A percentile compares a stretch with the other conserved stretches of the same genome.
These are phyloP conservation scores for Lepisosteus oculatus DNA, from an alignment of 2,113 vertebrate species.

Conservation along the genomic window DNA sequence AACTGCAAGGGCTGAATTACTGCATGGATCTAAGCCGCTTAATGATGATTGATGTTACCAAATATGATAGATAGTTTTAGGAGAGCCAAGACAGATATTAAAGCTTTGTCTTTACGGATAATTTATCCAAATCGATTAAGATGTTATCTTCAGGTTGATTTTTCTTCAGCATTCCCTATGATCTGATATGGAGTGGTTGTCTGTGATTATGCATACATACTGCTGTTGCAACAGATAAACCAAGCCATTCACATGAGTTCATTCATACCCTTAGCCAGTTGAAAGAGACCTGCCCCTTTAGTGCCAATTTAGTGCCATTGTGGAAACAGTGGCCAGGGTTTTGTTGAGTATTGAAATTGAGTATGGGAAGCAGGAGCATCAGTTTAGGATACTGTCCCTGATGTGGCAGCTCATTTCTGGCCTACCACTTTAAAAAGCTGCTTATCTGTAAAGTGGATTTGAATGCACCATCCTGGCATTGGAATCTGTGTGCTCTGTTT, in stretches of 20 bases:
- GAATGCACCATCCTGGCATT: neutral
- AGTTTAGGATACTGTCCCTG: neutral
- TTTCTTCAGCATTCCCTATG: neutral
- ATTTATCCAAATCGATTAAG: slow-evolving; percentile 11
- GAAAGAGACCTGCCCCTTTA: slow-evolving; percentile 19
- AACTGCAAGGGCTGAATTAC: slow-evolving; percentile 55
- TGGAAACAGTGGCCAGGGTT: slow-evolving; percentile 13
- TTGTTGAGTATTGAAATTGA: neutral
- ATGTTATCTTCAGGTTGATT: slow-evolving; percentile 25
- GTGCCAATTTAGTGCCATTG: slow-evolving; percentile 19
- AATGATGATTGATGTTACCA: slow-evolving; percentile 60
- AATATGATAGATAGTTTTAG: slow-evolving; percentile 41
- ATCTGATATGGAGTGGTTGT: slow-evolving; percentile 11
- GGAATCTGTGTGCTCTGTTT: neutral
- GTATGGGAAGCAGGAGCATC: slow-evolving; percentile 12
- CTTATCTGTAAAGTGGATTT: neutral
- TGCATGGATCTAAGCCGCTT: slow-evolving; percentile 47
- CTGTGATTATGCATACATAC: slow-evolving; percentile 19
- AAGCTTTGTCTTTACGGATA: slow-evolving; percentile 32
- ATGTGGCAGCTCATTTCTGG: neutral
- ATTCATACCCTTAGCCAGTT: slow-evolving; percentile 14
- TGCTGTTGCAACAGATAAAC: slow-evolving; percentile 25
- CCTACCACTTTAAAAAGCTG: neutral
- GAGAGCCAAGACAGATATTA: slow-evolving; percentile 30
- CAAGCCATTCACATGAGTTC: slow-evolving; percentile 8